phyloP scores from a whole-genome alignment of 92 coral and sea anemone species.

The Zoanthus solanderi region DNA sequence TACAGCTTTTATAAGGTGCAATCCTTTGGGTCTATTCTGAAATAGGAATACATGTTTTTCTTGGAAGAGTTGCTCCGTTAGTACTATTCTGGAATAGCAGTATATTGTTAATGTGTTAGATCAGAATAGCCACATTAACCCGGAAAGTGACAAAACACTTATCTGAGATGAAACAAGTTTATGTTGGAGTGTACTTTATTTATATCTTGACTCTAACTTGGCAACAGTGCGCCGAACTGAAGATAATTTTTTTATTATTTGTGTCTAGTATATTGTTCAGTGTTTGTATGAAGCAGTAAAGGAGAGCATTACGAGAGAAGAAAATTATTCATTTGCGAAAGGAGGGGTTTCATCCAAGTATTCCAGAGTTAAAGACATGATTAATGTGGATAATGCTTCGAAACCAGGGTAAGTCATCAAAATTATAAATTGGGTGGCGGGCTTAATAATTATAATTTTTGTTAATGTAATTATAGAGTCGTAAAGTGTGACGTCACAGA shows the following conservation, averaged over 20 bases:
- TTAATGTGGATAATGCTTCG: not conserved
- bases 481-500: too few species aligned
- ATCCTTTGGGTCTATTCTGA: too few species aligned
- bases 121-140: too few species aligned
- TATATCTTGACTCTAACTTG: not conserved
- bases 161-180: too few species aligned
- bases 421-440: not conserved
- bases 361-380: constrained; percentile 29
- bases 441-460: not conserved
- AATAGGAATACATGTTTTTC: too few species aligned
- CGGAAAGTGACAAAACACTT: too few species aligned
- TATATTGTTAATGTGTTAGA: too few species aligned
- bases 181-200: not conserved
- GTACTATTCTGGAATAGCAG: too few species aligned
- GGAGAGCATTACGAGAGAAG: constrained; percentile 39
- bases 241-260: not conserved
- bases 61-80: too few species aligned
- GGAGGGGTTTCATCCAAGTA: constrained; percentile 43
- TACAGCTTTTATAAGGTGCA: too few species aligned
- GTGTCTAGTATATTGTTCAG: constrained; percentile 65
- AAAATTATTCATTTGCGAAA: constrained; percentile 37
- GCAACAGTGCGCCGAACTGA: not conserved
- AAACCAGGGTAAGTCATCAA: constrained; percentile 23
- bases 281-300: constrained; percentile 70
- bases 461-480: too few species aligned